These are phyloP conservation scores for Neoniphon sammara DNA, from an alignment of 2,797 vertebrate species.

Conservation along the genomic window DNA sequence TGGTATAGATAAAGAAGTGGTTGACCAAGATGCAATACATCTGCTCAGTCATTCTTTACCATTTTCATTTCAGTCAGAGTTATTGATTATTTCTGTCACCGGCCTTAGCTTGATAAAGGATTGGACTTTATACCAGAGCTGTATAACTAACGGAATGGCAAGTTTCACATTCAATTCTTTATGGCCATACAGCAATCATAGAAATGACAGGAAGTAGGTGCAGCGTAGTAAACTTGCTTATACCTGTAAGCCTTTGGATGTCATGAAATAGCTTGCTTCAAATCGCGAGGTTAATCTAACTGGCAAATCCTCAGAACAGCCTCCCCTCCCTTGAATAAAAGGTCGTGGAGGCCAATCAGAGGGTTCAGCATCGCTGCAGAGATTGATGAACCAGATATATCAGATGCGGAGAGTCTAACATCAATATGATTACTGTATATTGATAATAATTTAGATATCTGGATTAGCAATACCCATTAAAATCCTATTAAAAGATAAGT, in stretches of 20 bases:
- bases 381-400: slow-evolving; percentile 60
- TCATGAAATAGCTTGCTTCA: slow-evolving; percentile 18
- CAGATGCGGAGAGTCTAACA: slow-evolving; percentile 54
- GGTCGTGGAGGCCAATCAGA: slow-evolving; percentile 60
- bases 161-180: background rate
- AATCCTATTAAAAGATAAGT: slow-evolving; percentile 80
- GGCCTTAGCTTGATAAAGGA: background rate
- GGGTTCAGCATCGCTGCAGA: slow-evolving; percentile 52
- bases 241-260: background rate
- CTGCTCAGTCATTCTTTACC: background rate
- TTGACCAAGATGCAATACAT: background rate
- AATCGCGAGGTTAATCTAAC: slow-evolving; percentile 26
- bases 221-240: background rate
- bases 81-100: background rate
- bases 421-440: slow-evolving; percentile 69
- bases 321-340: slow-evolving; percentile 20
- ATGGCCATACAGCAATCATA: slow-evolving; percentile 2
- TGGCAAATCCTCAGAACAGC: slow-evolving; percentile 14
- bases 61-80: slow-evolving; percentile 8
- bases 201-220: background rate
- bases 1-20: background rate
- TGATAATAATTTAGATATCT: slow-evolving; percentile 81
- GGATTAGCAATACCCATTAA: slow-evolving; percentile 74
- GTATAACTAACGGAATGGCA: background rate
- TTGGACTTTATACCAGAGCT: background rate